phyloP scores from a whole-genome alignment of 2,113 vertebrate genomes.

The Epinephelus moara region DNA sequence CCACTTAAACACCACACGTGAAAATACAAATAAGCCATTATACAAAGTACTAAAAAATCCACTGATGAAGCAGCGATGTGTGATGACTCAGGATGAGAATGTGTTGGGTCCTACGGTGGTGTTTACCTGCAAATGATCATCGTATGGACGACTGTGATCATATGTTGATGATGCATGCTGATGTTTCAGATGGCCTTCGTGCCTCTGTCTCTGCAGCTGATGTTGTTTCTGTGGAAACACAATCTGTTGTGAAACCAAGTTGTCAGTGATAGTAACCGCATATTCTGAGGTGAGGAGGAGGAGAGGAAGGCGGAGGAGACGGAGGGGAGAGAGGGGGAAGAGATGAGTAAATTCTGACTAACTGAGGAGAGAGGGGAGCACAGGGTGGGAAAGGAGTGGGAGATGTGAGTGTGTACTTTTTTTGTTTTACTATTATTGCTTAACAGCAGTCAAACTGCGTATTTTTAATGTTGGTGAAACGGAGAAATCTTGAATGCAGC shows the following conservation, averaged over 20 bases:
- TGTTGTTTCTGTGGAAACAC: constrained; percentile 6
- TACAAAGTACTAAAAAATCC: too few species aligned
- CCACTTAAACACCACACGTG: too few species aligned
- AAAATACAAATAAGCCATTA: too few species aligned
- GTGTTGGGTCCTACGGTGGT: neutral
- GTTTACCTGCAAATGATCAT: neutral
- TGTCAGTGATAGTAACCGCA: neutral
- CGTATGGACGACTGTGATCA: too few species aligned
- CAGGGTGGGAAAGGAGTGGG: constrained; percentile 34
- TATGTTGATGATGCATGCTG: neutral
- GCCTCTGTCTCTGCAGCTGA: neutral
- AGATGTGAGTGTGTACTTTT: neutral
- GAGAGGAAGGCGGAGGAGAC: neutral
- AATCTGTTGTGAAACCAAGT: constrained; percentile 6
- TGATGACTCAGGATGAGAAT: too few species aligned
- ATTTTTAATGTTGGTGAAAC: neutral
- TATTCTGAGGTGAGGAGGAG: constrained; percentile 6
- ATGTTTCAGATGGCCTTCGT: constrained; percentile 1
- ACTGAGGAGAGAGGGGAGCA: neutral
- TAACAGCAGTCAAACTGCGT: neutral
- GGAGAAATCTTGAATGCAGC: neutral
- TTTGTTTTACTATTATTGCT: neutral
- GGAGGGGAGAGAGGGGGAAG: neutral
- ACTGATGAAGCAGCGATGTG: too few species aligned
- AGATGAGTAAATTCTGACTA: neutral